These are phyloP conservation scores for Todiramphus chloris DNA, from an alignment of 2,113 vertebrate genomes.

Conservation along the genomic window DNA sequence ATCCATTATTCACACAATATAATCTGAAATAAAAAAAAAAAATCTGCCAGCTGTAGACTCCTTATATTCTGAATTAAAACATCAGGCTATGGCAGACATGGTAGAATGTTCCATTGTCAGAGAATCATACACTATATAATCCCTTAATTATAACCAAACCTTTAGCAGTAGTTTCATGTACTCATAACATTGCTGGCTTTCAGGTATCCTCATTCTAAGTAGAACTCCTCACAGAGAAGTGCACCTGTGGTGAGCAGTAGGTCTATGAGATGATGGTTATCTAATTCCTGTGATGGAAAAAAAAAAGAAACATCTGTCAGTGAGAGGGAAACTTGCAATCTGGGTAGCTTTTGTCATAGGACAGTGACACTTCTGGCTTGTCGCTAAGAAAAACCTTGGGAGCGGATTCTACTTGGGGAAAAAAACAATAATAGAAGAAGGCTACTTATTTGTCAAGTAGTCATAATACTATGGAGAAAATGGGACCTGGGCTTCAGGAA, in stretches of 20 bases:
- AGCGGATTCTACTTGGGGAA: not conserved
- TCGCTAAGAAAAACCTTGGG: not conserved
- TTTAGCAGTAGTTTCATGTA: constrained; percentile 22
- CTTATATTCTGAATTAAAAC: constrained; percentile 31
- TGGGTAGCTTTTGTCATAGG: not conserved
- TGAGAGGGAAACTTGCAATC: not conserved
- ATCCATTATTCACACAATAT: constrained; percentile 25
- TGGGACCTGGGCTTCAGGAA: not conserved
- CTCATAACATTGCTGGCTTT: constrained; percentile 7
- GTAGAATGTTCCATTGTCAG: not conserved
- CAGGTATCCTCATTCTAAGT: constrained; percentile 8
- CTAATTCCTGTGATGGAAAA: not conserved
- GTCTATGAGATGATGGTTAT: not conserved
- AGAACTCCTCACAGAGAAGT: constrained; percentile 12
- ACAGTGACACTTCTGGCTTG: not conserved
- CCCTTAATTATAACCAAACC: constrained; percentile 40
- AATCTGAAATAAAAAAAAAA: constrained; percentile 37
- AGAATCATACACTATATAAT: not conserved
- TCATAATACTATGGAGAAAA: not conserved
- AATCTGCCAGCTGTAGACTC: not conserved
- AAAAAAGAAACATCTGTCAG: not conserved
- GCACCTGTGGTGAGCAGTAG: not conserved
- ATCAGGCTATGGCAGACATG: not conserved
- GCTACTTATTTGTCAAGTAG: not conserved
- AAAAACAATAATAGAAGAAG: not conserved